A percentile compares a stretch with the other conserved stretches of the same genome.
Conservation (phyloP, 2,113 vertebrate species). For the Hydrochoerus hydrochaeris region DNA sequence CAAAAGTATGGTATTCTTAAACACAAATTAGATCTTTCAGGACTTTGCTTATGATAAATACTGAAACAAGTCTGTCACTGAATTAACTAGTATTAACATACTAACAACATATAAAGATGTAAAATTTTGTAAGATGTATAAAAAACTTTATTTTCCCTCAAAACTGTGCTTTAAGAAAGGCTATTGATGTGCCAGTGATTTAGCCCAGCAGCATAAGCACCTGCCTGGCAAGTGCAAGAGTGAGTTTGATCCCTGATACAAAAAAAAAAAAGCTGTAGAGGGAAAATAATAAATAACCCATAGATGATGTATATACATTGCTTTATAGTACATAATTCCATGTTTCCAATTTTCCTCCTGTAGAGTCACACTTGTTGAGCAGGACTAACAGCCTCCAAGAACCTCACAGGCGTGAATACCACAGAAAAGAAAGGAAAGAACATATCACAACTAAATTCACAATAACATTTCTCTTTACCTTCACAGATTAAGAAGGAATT, state of each 20-base stretch:
- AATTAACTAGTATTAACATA: background rate
- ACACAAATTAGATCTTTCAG: background rate
- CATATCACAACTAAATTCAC: background rate
- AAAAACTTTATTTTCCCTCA: slow-evolving; percentile 25
- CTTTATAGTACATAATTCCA: background rate
- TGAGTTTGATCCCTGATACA: no score
- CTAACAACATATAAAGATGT: background rate
- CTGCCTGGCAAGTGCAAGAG: no score
- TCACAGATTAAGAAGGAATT: slow-evolving; percentile 18
- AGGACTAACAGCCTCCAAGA: background rate
- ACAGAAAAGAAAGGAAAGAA: background rate
- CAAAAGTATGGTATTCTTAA: background rate
- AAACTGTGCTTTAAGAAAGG: background rate
- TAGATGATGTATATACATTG: background rate
- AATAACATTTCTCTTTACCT: background rate
- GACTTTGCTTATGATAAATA: background rate
- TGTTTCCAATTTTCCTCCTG: background rate
- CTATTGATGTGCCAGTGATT: no score
- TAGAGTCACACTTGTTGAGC: background rate
- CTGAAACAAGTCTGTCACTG: background rate
- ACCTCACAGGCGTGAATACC: background rate
- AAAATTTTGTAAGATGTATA: background rate
- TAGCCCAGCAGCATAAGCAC: no score
- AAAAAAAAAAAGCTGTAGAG: background rate
- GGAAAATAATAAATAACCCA: background rate